Conservation (phyloP, 2,797 vertebrate genomes). For the Rhinella marina region DNA sequence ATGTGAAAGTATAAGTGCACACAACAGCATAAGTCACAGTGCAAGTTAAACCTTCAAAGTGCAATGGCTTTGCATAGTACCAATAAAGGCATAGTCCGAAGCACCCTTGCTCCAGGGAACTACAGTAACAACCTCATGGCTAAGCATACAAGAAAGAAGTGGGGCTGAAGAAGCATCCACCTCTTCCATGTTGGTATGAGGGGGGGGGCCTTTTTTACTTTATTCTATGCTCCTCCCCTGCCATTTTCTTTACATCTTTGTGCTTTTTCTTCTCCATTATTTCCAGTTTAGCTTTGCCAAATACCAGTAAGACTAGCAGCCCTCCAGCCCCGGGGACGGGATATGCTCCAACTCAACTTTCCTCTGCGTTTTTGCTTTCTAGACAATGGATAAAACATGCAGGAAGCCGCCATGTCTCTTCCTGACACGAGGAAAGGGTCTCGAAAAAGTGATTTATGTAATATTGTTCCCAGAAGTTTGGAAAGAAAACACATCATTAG, state of each 20-base stretch:
- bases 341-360: conserved; percentile 24
- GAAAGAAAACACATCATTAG: conserved; percentile 34
- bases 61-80: too few relatives aligned
- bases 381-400: conserved; percentile 41
- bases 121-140: not conserved
- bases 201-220: not conserved
- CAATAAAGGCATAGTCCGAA: too few relatives aligned
- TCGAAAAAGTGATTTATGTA: conserved; percentile 17
- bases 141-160: too few relatives aligned
- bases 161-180: not conserved
- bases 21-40: too few relatives aligned
- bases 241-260: not conserved
- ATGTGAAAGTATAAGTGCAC: too few relatives aligned
- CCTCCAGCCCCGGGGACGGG: not conserved
- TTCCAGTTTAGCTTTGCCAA: not conserved
- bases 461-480: conserved; percentile 16
- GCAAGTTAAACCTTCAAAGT: too few relatives aligned
- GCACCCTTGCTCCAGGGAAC: too few relatives aligned
- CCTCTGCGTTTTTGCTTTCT: not conserved
- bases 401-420: conserved; percentile 25
- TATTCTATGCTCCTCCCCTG: not conserved
- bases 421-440: conserved; percentile 15
- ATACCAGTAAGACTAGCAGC: not conserved
- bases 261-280: not conserved
- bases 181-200: not conserved